phyloP scores from a whole-genome alignment of 2,797 vertebrate species.

The Etheostoma perlongum region DNA sequence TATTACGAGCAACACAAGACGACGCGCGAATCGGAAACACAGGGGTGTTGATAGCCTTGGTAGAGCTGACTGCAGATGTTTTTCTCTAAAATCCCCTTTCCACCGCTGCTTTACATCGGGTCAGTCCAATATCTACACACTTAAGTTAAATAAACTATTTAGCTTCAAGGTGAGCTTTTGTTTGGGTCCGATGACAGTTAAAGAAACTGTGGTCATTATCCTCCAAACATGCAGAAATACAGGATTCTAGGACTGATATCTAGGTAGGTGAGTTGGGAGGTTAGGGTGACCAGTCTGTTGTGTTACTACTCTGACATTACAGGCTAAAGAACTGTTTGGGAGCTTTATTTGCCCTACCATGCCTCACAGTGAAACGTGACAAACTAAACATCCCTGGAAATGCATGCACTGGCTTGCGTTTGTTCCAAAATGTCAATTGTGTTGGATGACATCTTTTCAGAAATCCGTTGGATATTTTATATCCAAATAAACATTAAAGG shows the following conservation, averaged over 20 bases:
- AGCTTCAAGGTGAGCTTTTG: slow-evolving; percentile 16
- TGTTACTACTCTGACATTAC: slow-evolving; percentile 41
- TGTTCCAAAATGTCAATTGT: slow-evolving; percentile 43
- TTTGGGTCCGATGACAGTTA: slow-evolving; percentile 29
- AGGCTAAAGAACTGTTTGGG: slow-evolving; percentile 50
- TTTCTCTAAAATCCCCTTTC: slow-evolving; percentile 39
- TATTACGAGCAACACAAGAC: slow-evolving; percentile 65
- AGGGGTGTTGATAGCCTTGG: slow-evolving; percentile 21
- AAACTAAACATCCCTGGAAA: slow-evolving; percentile 54
- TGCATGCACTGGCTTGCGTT: slow-evolving; percentile 44
- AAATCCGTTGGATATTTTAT: slow-evolving; percentile 1
- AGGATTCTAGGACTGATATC: slow-evolving; percentile 40
- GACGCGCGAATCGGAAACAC: slow-evolving; percentile 57
- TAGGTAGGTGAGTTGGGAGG: slow-evolving; percentile 31
- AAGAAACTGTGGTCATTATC: slow-evolving; percentile 30
- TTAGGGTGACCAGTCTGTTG: slow-evolving; percentile 37
- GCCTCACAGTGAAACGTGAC: slow-evolving; percentile 75
- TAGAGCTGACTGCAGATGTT: slow-evolving; percentile 35
- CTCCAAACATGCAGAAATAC: slow-evolving; percentile 68
- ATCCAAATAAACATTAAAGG: slow-evolving; percentile 29
- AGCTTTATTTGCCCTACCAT: slow-evolving; percentile 43
- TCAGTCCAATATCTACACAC: slow-evolving; percentile 59
- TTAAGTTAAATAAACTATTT: slow-evolving; percentile 29
- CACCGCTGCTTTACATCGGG: slow-evolving; percentile 29
- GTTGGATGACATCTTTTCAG: slow-evolving; percentile 51